These are phyloP conservation scores for Drosophila albomicans DNA, from an alignment of 1,140 invertebrate species.

Conservation along the genomic window DNA sequence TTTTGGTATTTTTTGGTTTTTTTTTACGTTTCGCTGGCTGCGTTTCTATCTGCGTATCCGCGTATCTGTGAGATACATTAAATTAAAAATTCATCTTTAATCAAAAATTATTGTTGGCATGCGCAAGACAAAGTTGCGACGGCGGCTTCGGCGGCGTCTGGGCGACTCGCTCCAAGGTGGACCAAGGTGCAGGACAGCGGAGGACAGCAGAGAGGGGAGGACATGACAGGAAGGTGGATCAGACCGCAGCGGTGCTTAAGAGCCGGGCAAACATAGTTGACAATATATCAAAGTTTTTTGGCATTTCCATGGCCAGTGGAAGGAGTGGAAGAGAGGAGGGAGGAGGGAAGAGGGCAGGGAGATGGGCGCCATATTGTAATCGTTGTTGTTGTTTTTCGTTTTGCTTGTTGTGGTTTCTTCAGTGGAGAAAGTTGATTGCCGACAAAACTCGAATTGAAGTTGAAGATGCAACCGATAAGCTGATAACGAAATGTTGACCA, in stretches of 20 bases:
- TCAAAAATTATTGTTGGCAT: constrained; percentile 85
- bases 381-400: constrained; percentile 27
- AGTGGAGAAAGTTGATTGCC: not conserved
- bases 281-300: constrained; percentile 71
- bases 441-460: not conserved
- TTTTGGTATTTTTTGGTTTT: constrained; percentile 29
- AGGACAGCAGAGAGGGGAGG: not conserved
- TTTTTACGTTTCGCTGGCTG: constrained; percentile 47
- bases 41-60: constrained; percentile 46
- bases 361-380: constrained; percentile 59
- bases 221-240: constrained; percentile 27
- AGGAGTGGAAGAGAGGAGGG: not conserved
- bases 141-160: constrained; percentile 17
- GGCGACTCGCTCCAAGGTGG: constrained; percentile 14
- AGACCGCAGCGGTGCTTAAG: constrained; percentile 39
- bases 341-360: not conserved
- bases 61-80: constrained; percentile 82
- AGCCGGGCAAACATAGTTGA: constrained; percentile 67
- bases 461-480: constrained; percentile 10
- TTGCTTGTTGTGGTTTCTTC: not conserved
- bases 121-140: constrained; percentile 65
- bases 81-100: constrained; percentile 85
- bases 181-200: not conserved
- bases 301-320: constrained; percentile 30
- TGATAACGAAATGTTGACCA: not conserved